These are phyloP conservation scores for Coptodon rendalli DNA, from an alignment of 2,113 vertebrate species.

Conservation along the genomic window DNA sequence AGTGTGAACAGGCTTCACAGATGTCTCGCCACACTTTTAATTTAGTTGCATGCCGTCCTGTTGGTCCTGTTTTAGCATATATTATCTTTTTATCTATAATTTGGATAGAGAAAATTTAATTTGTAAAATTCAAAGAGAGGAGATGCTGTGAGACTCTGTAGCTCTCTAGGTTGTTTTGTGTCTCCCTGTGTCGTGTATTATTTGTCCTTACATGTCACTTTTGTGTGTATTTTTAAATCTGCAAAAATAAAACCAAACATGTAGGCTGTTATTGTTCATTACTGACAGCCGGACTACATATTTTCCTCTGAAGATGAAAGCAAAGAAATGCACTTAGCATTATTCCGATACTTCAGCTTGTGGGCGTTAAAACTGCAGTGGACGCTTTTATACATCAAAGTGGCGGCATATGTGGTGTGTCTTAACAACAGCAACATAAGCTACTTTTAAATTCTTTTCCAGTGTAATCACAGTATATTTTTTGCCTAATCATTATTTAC, in stretches of 20 bases:
- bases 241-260: not conserved
- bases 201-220: not conserved
- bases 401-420: not conserved
- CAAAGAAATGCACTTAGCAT: not conserved
- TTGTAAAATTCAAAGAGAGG: not conserved
- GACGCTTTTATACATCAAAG: not conserved
- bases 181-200: not conserved
- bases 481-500: not conserved
- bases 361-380: not conserved
- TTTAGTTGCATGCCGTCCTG: not conserved
- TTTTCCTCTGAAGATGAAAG: not conserved
- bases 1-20: not conserved
- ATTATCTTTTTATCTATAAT: not conserved
- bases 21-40: not conserved
- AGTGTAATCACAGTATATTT: not conserved
- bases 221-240: not conserved
- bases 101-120: not conserved
- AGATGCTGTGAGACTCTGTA: not conserved
- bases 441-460: not conserved
- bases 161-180: not conserved
- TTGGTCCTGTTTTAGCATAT: not conserved
- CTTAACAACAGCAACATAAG: not conserved
- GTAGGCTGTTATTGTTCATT: not conserved
- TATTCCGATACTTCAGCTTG: not conserved
- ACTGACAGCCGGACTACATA: not conserved